A percentile compares a stretch with the other conserved stretches of the same genome.
These are phyloP conservation scores for Wasmannia auropunctata DNA, from an alignment of 1,140 invertebrate species.

Conservation along the genomic window DNA sequence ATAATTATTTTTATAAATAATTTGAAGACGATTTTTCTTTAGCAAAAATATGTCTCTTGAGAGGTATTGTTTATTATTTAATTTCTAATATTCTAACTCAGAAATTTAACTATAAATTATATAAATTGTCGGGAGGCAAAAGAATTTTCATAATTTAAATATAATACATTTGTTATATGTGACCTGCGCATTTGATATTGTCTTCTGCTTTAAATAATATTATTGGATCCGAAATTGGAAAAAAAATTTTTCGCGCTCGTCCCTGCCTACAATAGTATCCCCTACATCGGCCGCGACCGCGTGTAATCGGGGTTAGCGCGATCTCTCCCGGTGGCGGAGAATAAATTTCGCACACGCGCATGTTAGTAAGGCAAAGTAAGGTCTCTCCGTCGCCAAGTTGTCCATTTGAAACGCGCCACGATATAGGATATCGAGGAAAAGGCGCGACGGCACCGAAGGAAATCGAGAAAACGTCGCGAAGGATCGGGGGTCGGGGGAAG, in stretches of 20 bases:
- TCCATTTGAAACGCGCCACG: slow-evolving; percentile 74
- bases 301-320: slow-evolving; percentile 77
- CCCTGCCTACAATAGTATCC: slow-evolving; percentile 15
- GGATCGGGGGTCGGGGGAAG: neutral
- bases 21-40: neutral
- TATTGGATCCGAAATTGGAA: no score
- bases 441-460: slow-evolving; percentile 59
- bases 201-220: neutral
- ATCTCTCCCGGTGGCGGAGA: slow-evolving; percentile 54
- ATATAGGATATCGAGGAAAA: slow-evolving; percentile 51
- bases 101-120: neutral
- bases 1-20: neutral
- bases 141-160: neutral
- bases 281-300: slow-evolving; percentile 57
- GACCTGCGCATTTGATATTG: neutral
- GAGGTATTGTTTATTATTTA: neutral
- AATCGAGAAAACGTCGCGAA: slow-evolving; percentile 60
- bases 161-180: neutral
- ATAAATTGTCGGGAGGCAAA: neutral
- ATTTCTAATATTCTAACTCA: neutral
- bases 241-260: neutral
- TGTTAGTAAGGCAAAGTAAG: slow-evolving; percentile 57
- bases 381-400: slow-evolving; percentile 76
- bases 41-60: neutral
- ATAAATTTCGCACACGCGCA: slow-evolving; percentile 74